Evolutionary conservation across 2,888 invertebrate genomes (phyloP), one percentile per base, ranked within the genome.

Genomic region (Sarcophaga variegata): DNA sequence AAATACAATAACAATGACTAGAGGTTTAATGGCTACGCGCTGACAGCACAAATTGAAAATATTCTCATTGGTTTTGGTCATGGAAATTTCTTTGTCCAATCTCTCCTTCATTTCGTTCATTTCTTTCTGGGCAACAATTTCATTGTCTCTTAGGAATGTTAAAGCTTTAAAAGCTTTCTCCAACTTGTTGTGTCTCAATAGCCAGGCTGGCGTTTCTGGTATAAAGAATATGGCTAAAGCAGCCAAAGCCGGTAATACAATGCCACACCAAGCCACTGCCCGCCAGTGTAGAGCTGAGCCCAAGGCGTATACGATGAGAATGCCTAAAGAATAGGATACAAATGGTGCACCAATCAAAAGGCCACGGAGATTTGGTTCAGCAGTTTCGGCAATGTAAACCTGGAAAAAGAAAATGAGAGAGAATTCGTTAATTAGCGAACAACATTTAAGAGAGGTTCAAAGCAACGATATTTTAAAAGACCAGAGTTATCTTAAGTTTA

Each of bases 141-240:
- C 94, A 88, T 95, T 94, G 37, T 96, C 96, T 4, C 96, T 94
- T 14, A 96, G 92, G 90, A 95, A 95, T 10, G 94, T 92, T 90
- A 96, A 94, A 5, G 96, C 95, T 62, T 94, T 93, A 67, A 92
- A 93, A 0, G 95, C 95, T 17, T 94, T 92, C n/a, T 94, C 93
- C 2, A 93, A 91, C 81, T 95, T 94, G 0, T 95, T 95, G 70
- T 95, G 94, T 25, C 96, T 94, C 2, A 96, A 95, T 76, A 97
- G 93, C 97, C 96, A 97, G 1, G 95, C 95, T 0, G 97, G 97
- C 89, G 96, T 96, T 92, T 97, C 97, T 0, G 96, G 96, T 59
- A 96, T 95, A 81, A 94, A 90, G 90, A 94, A 94, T 78, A 97
- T 94, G n/a, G 95, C 95, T 2, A 95, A 83, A 63, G 95, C 94